Base-by-base conservation (phyloP, 2,797 vertebrate genomes). In the Etheostoma nigrum region DNA sequence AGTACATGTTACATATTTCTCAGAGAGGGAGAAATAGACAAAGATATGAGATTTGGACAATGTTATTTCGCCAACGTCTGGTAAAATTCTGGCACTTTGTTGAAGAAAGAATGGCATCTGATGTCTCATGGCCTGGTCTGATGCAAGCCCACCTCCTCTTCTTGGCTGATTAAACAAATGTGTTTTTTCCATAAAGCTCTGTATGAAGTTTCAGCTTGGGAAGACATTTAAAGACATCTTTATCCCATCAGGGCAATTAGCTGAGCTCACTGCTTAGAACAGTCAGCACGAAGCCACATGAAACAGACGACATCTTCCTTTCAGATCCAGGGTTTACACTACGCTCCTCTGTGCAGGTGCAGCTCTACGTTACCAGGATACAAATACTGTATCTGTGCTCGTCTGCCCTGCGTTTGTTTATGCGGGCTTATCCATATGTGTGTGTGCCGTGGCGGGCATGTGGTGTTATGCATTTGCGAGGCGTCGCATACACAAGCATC, bases 321-420 rank as follows among this genome's bases (percentile, higher is more conserved):
- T 66, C 54, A 49, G 16, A 42, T 45, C 7, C 58, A 60, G 1
- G 61, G 61, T 63, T 70, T 70, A 64, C 27, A 1, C 53, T 11
- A 0, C 3, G 1, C 33, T 67, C 27, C 19, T 47, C 16, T 1
- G 2, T 21, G 61, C 66, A 76, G 47, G 61, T 67, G 40, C 15
- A 19, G 49, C 66, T 54, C 70, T 11, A 1, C 0, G 16, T 67
- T 16, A n/a, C 3, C 19, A 18, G 3, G 5, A 11, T 16, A 6
- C 51, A 58, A 48, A 66, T 8, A 51, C 40, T 18, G 55, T 55
- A 18, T 72, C 15, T 36, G 44, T 11, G 4, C 51, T 48, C 13
- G 1, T 25, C 19, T 18, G 44, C 68, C 60, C 33, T 57, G 42
- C 70, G 67, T 80, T 73, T 80, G 63, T 80, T 74, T 72, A 53